Evolutionary conservation across 2,888 invertebrate genomes (phyloP).

Genomic region (Eupithecia insigniata): DNA sequence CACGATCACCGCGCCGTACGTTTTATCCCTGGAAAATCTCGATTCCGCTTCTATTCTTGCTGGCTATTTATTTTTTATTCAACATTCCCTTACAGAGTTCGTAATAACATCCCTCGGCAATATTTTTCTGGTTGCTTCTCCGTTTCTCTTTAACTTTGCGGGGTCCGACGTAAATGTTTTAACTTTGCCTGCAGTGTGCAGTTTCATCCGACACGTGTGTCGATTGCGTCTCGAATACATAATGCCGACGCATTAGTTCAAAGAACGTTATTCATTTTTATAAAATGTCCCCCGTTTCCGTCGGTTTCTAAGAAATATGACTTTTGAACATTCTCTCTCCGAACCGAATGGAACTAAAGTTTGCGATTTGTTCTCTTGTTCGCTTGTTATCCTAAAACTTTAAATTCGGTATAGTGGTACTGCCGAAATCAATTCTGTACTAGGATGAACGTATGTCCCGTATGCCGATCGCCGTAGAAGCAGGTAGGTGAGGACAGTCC

Average conservation of each 20-base stretch:
- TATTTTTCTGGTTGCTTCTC: constrained; percentile 53
- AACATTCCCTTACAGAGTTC: constrained; percentile 44
- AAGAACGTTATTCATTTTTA: constrained; percentile 61
- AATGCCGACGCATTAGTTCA: constrained; percentile 61
- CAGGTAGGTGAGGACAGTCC: too few relatives aligned
- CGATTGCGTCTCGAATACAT: constrained; percentile 58
- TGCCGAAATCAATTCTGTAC: too few relatives aligned
- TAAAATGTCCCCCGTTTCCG: constrained; percentile 48
- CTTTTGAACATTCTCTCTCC: constrained; percentile 43
- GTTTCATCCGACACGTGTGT: constrained; percentile 55
- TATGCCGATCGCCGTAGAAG: too few relatives aligned
- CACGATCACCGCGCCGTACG: constrained; percentile 22
- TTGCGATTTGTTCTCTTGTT: constrained; percentile 42
- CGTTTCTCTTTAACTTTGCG: constrained; percentile 48
- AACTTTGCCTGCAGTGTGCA: constrained; percentile 55
- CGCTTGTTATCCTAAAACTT: too few relatives aligned
- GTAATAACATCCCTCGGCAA: constrained; percentile 54
- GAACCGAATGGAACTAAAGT: constrained; percentile 32
- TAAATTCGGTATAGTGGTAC: too few relatives aligned
- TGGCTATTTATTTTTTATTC: constrained; percentile 48
- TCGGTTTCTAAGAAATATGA: constrained; percentile 46
- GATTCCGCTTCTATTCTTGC: constrained; percentile 28
- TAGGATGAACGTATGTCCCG: too few relatives aligned
- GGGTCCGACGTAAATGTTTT: constrained; percentile 52
- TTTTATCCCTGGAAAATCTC: constrained; percentile 35